Base-by-base conservation (phyloP, 2,888 invertebrate genomes). In the Coecobrya sp. region DNA sequence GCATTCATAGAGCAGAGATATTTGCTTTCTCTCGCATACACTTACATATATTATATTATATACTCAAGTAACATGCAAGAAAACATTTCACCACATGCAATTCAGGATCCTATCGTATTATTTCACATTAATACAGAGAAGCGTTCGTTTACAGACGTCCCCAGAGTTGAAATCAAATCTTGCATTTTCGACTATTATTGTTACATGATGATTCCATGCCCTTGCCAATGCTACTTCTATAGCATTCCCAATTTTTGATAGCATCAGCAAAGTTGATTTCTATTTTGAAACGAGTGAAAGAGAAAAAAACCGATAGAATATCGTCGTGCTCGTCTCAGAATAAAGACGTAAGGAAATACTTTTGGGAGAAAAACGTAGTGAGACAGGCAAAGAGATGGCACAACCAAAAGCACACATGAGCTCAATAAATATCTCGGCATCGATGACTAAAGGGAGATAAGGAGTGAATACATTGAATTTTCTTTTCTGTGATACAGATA, bases 131-230 rank as follows among this genome's bases (percentile, higher is more conserved):
- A 19, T 73, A 25, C 62, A 22, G 22, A 62, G 22, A 19, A 73
- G 42, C n/a, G 76, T 13, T 76, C 25, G 49, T 36, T 70, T 70
- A 73, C 4, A 81, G 55, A 10, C n/a, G 84, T 89, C 89, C 89
- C 89, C 2, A n/a, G 81, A 68, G 81, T 81, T 55, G 89, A 59
- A 84, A 89, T 73, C 82, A 82, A 84, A 89, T 89, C 89, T 70
- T 70, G 45, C 42, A 73, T 89, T 89, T 89, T 19, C 68, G 42
- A 85, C 85, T 73, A 68, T 62, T 81, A 88, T 68, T 81, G 62
- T 19, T 68, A 89, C 89, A 89, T 49, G 87, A 87, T 87, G 73
- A 36, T 87, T 62, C 52, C 82, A 22, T 52, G 27, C 16, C 52
- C 52, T 22, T 22, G 30, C 62, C 76, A 76, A 55, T 82, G 19